A percentile compares a stretch with the other conserved stretches of the same genome.
Evolutionary conservation across 2,113 vertebrate genomes (phyloP).

Genomic region (Lipotes vexillifer): DNA sequence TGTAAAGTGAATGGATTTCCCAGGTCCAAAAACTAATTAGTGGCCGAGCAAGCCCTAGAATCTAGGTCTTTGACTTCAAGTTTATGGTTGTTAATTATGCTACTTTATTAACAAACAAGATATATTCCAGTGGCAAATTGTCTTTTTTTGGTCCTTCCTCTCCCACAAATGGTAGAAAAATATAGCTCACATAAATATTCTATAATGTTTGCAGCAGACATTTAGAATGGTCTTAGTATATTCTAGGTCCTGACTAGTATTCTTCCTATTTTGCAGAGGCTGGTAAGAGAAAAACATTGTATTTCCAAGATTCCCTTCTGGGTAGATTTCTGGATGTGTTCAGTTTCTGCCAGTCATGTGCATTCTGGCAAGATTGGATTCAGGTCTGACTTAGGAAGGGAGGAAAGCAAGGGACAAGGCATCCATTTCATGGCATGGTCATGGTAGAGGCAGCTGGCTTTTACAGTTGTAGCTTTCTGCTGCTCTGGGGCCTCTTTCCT

Average conservation of each 20-base stretch:
- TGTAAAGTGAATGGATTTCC: not conserved
- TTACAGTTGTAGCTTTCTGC: not conserved
- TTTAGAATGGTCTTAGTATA: not conserved
- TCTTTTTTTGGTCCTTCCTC: not conserved
- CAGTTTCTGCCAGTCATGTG: not conserved
- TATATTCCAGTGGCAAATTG: not conserved
- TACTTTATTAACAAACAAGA: not conserved
- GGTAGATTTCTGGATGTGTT: not conserved
- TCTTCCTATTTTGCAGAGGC: not conserved
- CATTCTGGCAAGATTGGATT: not conserved
- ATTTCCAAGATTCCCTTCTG: not conserved
- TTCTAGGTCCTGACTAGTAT: not conserved
- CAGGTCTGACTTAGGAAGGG: not conserved
- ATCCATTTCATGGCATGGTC: not conserved
- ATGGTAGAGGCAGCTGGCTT: not conserved
- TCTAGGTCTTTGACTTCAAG: constrained; percentile 9
- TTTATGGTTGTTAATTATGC: not conserved
- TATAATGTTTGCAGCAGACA: not conserved
- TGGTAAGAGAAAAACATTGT: not conserved
- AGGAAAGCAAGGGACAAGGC: not conserved
- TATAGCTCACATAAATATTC: not conserved
- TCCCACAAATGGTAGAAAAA: not conserved
- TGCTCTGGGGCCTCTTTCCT: not conserved
- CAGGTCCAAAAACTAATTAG: constrained; percentile 30
- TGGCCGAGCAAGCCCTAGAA: not conserved